Base-by-base conservation (phyloP, 92 coral and sea anemone genomes). In the Bergia sp. region DNA sequence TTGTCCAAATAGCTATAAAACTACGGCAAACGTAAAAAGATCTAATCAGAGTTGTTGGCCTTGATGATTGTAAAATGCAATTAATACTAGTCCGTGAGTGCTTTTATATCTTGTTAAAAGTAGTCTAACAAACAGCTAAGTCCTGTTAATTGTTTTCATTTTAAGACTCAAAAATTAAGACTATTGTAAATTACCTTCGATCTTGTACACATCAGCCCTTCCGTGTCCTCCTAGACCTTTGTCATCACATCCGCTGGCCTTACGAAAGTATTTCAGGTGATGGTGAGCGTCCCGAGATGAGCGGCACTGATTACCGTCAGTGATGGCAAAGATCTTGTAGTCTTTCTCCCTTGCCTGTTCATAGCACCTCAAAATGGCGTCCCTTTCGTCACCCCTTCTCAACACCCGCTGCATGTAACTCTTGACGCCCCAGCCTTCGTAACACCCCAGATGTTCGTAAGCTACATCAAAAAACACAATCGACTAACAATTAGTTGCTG, bases 261-360 rank as follows among this genome's bases (percentile, higher is more conserved):
- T 81, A 36, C 44, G 47, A n/a, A 61, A 55, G 72, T 61, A 58
- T 1, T 42, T 20, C 37, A 58, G 45, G 16, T 81, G 74, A 57
- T 81, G 74, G 23, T 81, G 85, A 12, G 85, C 85, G 47, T 81
- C 73, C 67, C 74, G 12, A 2, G 73, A 37, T 0, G 85, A 81
- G 16, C 85, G 85, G 23, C 85, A 81, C 47, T 81, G 20, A 55
- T 38, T 81, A 13, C 85, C 85, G 16, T 81, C 85, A 39, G 85
- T 58, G 36, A 81, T 81, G 36, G 85, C 53, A 57, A 81, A 81
- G 72, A 81, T 37, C 67, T 81, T 81, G 55, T 61, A 58, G 16
- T 58, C 85, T 49, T 58, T 81, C 85, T 37, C 74, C 74, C 74
- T 38, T 1, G 85, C 74, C 16, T 1, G 5, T 81, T 81, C 85